Evolutionary conservation across 2,888 invertebrate genomes (phyloP).

Genomic region (Watsonalla binaria): DNA sequence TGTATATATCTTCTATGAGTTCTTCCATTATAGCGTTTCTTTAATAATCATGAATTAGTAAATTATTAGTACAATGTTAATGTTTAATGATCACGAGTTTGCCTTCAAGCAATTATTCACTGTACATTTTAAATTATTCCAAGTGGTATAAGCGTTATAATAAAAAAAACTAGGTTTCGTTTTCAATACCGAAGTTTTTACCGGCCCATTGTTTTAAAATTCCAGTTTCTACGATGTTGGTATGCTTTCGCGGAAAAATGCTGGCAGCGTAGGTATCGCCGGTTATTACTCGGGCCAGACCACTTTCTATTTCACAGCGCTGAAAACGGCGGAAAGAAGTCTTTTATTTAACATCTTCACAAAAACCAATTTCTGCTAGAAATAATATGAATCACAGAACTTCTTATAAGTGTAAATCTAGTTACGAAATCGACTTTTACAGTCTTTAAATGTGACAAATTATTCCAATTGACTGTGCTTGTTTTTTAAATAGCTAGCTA

Average conservation of each 20-base stretch:
- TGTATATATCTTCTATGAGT: too few species aligned
- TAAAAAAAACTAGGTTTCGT: slow-evolving; percentile 17
- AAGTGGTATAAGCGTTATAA: background rate
- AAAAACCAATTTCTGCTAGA: background rate
- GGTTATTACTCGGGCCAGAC: slow-evolving; percentile 16
- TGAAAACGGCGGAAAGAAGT: slow-evolving; percentile 7
- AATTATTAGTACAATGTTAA: too few species aligned
- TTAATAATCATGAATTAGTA: too few species aligned
- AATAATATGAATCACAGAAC: background rate
- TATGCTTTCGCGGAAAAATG: slow-evolving; percentile 25
- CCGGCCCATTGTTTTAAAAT: slow-evolving; percentile 21
- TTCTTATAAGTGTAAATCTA: background rate
- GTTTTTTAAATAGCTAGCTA: background rate
- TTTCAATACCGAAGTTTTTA: slow-evolving; percentile 10
- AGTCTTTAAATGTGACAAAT: background rate
- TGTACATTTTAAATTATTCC: too few species aligned
- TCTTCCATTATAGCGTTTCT: too few species aligned
- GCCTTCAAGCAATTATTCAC: too few species aligned
- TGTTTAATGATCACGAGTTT: too few species aligned
- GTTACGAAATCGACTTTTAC: background rate
- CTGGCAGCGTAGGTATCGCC: slow-evolving; percentile 16
- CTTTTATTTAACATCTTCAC: background rate
- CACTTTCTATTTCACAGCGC: slow-evolving; percentile 30
- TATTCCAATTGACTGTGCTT: background rate
- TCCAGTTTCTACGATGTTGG: slow-evolving; percentile 12